These are phyloP conservation scores for Gasteruption jaculator DNA, from an alignment of 2,888 invertebrate species.

Conservation along the genomic window DNA sequence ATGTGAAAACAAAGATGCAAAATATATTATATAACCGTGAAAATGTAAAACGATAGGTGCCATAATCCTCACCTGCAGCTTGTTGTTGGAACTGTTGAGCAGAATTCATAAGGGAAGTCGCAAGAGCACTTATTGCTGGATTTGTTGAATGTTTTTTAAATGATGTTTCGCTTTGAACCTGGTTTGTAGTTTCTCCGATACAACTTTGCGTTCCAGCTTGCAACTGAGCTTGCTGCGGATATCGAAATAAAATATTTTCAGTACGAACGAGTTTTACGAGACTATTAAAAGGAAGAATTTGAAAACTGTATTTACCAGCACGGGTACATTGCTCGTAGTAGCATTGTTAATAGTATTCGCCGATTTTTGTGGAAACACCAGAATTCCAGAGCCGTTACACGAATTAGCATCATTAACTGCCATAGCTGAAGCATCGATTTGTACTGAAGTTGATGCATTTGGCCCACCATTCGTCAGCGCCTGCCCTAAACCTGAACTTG, in stretches of 20 bases:
- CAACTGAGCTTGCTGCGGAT: slow-evolving; percentile 56
- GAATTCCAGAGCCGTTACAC: slow-evolving; percentile 50
- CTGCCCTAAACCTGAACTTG: slow-evolving; percentile 31
- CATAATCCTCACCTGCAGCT: slow-evolving; percentile 52
- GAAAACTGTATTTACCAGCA: slow-evolving; percentile 55
- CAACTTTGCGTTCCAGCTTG: slow-evolving; percentile 62
- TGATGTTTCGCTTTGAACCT: slow-evolving; percentile 54
- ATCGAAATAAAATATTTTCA: slow-evolving; percentile 8
- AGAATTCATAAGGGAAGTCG: slow-evolving; percentile 77
- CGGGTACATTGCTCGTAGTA: slow-evolving; percentile 61
- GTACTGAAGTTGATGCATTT: slow-evolving; percentile 32
- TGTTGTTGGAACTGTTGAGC: slow-evolving; percentile 77
- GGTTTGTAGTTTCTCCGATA: slow-evolving; percentile 35
- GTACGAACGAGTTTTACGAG: not conserved
- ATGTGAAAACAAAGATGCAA: too few species aligned
- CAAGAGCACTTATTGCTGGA: slow-evolving; percentile 72
- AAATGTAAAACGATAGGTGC: too few species aligned
- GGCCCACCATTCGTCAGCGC: slow-evolving; percentile 38
- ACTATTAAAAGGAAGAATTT: not conserved
- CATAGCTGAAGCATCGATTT: slow-evolving; percentile 37
- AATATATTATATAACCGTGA: too few species aligned
- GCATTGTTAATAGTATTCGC: slow-evolving; percentile 51
- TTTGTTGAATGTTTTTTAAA: slow-evolving; percentile 58
- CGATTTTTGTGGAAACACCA: slow-evolving; percentile 53
- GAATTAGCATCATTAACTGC: slow-evolving; percentile 46